A percentile compares a stretch with the other conserved stretches of the same genome.
Conservation (phyloP, 2,888 invertebrate genomes). For the Pachydiplax longipennis region DNA sequence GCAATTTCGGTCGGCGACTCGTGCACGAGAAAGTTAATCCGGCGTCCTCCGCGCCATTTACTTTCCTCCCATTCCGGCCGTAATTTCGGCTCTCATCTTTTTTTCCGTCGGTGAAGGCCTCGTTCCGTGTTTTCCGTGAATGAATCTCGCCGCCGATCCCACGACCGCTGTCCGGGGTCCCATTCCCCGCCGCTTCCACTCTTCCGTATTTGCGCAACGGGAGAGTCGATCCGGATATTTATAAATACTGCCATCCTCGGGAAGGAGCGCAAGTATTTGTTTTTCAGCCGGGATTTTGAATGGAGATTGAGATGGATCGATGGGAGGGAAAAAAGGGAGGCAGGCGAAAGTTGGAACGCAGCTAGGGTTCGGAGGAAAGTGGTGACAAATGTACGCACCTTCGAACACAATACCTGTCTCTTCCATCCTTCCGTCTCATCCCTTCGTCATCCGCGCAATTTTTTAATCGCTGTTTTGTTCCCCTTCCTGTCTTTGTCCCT, state of each 20-base stretch:
- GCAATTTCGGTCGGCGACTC: too few species aligned
- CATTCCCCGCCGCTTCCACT: not conserved
- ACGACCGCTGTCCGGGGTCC: not conserved
- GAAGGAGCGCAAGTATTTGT: not conserved
- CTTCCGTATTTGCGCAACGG: not conserved
- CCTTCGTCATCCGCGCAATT: not conserved
- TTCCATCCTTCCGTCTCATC: not conserved
- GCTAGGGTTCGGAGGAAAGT: not conserved
- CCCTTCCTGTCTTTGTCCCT: not conserved
- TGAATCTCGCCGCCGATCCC: not conserved
- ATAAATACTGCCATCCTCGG: not conserved
- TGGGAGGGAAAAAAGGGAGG: not conserved
- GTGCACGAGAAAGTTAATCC: not conserved
- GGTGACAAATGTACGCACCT: not conserved
- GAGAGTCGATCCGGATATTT: not conserved
- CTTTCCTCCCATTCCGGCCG: not conserved
- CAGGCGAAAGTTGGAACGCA: not conserved
- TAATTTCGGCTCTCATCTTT: not conserved
- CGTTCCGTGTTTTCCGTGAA: not conserved
- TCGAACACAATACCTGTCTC: not conserved
- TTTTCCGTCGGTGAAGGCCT: not conserved
- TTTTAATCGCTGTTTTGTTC: not conserved
- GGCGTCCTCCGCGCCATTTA: not conserved
- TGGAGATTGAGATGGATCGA: not conserved
- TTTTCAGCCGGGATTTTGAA: not conserved